Percentiles rank a stretch among this genome's conserved stretches.
Evolutionary conservation across 2,888 invertebrate species (phyloP).

Genomic region (Andrena chrysosceles): DNA sequence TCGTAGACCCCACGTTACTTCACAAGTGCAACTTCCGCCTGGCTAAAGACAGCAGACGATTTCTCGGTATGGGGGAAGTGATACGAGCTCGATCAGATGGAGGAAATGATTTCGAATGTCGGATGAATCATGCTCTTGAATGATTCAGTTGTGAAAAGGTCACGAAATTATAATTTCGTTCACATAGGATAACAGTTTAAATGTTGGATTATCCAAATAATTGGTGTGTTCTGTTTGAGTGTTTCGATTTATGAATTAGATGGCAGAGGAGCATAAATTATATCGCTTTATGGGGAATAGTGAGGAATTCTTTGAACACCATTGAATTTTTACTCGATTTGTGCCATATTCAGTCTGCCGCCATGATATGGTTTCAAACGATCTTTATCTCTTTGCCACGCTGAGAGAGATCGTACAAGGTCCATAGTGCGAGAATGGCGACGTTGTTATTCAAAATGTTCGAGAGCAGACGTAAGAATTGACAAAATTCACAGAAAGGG

Average conservation of each 20-base stretch:
- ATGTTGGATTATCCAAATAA: too few relatives aligned
- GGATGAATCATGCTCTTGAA: constrained; percentile 47
- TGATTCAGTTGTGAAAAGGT: constrained; percentile 40
- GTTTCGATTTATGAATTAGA: too few relatives aligned
- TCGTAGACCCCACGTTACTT: constrained; percentile 29
- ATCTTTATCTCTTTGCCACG: background rate
- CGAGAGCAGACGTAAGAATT: background rate
- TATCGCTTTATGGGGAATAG: background rate
- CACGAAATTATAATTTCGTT: background rate
- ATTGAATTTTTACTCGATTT: background rate
- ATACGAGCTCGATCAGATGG: constrained; percentile 6
- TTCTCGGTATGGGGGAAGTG: constrained; percentile 46
- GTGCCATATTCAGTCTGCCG: background rate
- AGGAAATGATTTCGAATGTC: constrained; percentile 22
- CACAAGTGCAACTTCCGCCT: constrained; percentile 50
- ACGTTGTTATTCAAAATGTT: background rate
- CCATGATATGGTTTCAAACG: background rate
- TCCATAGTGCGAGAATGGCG: background rate
- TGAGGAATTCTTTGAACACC: background rate
- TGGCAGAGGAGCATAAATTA: too few relatives aligned
- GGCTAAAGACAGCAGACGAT: constrained; percentile 12
- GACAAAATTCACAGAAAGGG: background rate
- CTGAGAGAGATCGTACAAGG: background rate
- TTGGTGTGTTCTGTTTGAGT: too few relatives aligned
- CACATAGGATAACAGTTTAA: too few relatives aligned